Evolutionary conservation across 2,888 invertebrate species (phyloP).

Genomic region (Micropterix aruncella): DNA sequence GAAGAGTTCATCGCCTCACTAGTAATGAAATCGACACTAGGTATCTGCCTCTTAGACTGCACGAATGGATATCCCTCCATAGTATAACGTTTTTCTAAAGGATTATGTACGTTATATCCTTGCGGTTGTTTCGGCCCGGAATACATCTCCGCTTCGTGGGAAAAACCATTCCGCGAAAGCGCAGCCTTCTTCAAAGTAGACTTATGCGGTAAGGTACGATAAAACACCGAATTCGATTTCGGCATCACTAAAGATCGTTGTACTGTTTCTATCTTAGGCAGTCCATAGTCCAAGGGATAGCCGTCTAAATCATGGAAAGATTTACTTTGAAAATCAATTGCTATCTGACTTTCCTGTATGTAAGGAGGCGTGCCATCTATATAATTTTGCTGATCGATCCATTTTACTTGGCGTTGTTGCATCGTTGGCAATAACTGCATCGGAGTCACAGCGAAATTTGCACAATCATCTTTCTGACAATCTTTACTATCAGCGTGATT

Average conservation of each 20-base stretch:
- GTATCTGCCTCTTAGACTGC: slow-evolving; percentile 17
- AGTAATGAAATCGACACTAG: slow-evolving; percentile 23
- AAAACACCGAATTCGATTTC: slow-evolving; percentile 22
- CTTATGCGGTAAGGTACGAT: slow-evolving; percentile 67
- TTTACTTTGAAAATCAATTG: slow-evolving; percentile 44
- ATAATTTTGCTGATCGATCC: slow-evolving; percentile 16
- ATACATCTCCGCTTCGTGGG: background rate
- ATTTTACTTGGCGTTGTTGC: slow-evolving; percentile 18
- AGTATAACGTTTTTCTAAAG: slow-evolving; percentile 42
- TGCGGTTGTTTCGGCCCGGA: background rate
- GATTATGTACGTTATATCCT: slow-evolving; percentile 10
- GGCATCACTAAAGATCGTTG: slow-evolving; percentile 12
- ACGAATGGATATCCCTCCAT: slow-evolving; percentile 51
- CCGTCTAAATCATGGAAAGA: slow-evolving; percentile 60
- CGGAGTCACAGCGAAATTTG: slow-evolving; percentile 7
- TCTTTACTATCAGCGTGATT: slow-evolving; percentile 52
- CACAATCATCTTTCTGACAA: background rate
- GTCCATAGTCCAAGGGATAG: slow-evolving; percentile 65
- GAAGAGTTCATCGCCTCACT: slow-evolving; percentile 40
- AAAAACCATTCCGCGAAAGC: slow-evolving; percentile 27
- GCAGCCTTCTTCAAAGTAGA: slow-evolving; percentile 22
- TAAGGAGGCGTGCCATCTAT: slow-evolving; percentile 24
- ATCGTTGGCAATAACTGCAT: slow-evolving; percentile 13
- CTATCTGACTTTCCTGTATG: slow-evolving; percentile 30
- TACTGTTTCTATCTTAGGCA: slow-evolving; percentile 43